Base-by-base conservation (phyloP, 2,113 vertebrate genomes). In the Perccottus glenii region DNA sequence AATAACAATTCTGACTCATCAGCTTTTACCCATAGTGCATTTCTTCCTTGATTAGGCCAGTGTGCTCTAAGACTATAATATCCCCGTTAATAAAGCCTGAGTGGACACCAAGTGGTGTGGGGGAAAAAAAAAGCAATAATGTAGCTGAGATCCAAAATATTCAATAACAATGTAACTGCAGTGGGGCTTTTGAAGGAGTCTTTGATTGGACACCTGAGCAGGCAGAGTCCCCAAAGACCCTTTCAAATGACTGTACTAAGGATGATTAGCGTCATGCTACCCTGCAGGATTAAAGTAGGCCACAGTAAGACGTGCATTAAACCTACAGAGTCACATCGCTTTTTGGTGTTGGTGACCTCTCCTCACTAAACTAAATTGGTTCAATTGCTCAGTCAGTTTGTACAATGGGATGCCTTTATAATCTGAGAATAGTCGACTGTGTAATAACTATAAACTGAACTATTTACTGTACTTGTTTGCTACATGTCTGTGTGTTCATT, bases 121-220 rank as follows among this genome's bases (percentile, higher is more conserved):
- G n/a, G n/a, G n/a, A n/a, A n/a, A 77, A 60, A 70, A 70, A 84
- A 80, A 62, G 72, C 81, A 70, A 73, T 65, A 82, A 82, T 74
- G 36, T 77, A 73, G 73, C 56, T 42, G 45, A 70, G 33, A 62
- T 48, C 59, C 60, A 48, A 33, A 43, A 62, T 50, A 64, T 87
- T 83, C 69, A 73, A 84, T 81, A 76, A 80, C 61, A 70, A 56
- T 57, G 60, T 67, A 70, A 74, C 47, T 60, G 46, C 58, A 73
- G 66, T 43, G 2, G 51, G 57, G 73, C 65, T 65, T 74, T 76
- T 47, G 69, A 16, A 38, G 14, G 75, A 70, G 50, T 75, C 80
- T 82, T 61, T 70, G 19, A 83, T 61, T 12, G 80, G 57, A 19
- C 71, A 82, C 63, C 78, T 76, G 73, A 83, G 73, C 62, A 63